phyloP scores from a whole-genome alignment of 2,113 vertebrate species.

The Cryptotis parvus region DNA sequence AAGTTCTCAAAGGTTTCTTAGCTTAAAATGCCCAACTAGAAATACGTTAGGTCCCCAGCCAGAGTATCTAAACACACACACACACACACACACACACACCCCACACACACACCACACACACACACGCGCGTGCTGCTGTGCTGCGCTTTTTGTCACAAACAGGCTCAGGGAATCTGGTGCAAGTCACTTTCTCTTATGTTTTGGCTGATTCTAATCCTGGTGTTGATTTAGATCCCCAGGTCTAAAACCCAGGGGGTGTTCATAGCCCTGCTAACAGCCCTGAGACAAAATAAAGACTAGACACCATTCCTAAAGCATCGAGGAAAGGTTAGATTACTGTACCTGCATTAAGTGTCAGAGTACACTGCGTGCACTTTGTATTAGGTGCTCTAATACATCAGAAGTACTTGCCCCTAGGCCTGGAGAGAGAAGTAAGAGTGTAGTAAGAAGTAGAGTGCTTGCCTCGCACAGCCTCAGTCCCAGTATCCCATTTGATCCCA shows the following conservation, averaged over 20 bases:
- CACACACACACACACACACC: neutral
- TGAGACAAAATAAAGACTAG: neutral
- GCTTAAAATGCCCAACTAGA: neutral
- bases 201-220: neutral
- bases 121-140: neutral
- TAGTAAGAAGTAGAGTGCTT: too few species aligned
- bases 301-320: neutral
- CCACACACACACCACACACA: too few species aligned
- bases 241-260: neutral
- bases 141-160: too few species aligned
- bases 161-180: neutral
- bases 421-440: accelerated
- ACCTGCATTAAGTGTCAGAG: too few species aligned
- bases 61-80: too few species aligned
- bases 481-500: too few species aligned
- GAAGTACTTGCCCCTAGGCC: neutral
- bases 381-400: neutral
- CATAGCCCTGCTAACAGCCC: neutral
- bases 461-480: too few species aligned
- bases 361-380: too few species aligned
- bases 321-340: neutral
- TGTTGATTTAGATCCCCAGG: neutral
- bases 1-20: neutral
- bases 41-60: neutral
- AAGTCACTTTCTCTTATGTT: neutral